Base-by-base conservation (phyloP, 2,888 invertebrate species). In the Chouioia cunea region DNA sequence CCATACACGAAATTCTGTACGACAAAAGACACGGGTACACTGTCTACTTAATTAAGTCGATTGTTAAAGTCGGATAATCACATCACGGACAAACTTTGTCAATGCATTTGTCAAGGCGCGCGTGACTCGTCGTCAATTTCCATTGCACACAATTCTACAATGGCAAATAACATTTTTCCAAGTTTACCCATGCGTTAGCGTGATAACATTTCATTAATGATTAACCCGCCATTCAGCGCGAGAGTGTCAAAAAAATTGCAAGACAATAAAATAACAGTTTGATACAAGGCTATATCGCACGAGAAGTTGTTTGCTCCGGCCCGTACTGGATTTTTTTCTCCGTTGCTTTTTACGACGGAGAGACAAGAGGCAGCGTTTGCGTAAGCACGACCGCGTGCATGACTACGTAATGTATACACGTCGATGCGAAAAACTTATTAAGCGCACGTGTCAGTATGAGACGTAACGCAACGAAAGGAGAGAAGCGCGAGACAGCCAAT, bases 251-350 rank as follows among this genome's bases (percentile, higher is more conserved):
- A 46, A 58, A 46, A 27, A 6, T 6, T 53, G 44, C 22, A 3
- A 8, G n/a, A 52, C 2, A 50, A n/a, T n/a, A 46, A 16, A 10
- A 54, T n/a, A 44, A 36, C 50, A 52, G 18, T 44, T 3, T 8
- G 50, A 44, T n/a, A n/a, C 47, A 67, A 53, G 47, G 59, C 53
- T 56, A 59, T 52, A 22, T 47, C 14, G 36, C 48, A 14, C 47
- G 65, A 36, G 36, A 50, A 66, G 59, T 56, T 56, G 68, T 68
- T 68, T 62, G 56, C 54, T 48, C 47, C 56, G 27, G 16, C 56
- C 54, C 27, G 20, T 22, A 23, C 43, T 44, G 23, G 23, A 56
- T 62, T 43, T 62, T 47, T 59, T 62, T 20, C 48, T 16, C 57
- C 36, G 18, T 59, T 46, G 23, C 52, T 6, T 50, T 44, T 14